These are phyloP conservation scores for Callorhinus ursinus DNA, from an alignment of 2,113 vertebrate species.

Conservation along the genomic window DNA sequence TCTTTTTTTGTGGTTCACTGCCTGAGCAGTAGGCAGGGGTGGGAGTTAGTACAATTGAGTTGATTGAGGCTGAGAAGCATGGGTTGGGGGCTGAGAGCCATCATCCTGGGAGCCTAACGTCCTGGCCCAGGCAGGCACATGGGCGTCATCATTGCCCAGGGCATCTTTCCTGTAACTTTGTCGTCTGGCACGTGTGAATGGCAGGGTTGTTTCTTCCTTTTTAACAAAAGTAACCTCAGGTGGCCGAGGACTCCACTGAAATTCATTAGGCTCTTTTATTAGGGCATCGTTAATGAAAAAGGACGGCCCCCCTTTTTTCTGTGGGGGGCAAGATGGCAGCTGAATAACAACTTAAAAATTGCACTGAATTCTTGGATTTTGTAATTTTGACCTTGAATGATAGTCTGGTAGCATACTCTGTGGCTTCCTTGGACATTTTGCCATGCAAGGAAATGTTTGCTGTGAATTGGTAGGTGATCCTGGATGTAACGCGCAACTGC, in stretches of 20 bases:
- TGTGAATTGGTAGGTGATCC: not conserved
- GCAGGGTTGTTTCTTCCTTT: not conserved
- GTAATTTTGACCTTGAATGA: slow-evolving; percentile 42
- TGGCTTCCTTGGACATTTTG: not conserved
- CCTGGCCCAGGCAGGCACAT: fast-evolving
- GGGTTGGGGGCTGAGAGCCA: not conserved
- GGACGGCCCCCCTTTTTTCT: not conserved
- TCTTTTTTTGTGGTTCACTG: not conserved
- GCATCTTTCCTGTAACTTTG: not conserved
- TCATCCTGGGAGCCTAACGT: not conserved
- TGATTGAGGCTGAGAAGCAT: not conserved
- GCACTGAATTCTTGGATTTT: not conserved
- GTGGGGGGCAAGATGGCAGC: not conserved
- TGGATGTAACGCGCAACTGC: not conserved
- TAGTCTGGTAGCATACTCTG: not conserved
- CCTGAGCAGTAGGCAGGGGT: not conserved
- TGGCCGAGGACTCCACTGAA: slow-evolving; percentile 4
- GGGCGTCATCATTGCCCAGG: not conserved
- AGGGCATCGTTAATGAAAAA: slow-evolving; percentile 52
- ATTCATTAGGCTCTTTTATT: slow-evolving; percentile 20
- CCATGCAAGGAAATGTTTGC: not conserved
- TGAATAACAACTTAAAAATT: not conserved
- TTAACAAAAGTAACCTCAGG: not conserved
- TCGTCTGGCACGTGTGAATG: not conserved
- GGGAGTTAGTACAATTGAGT: not conserved